Evolutionary conservation across 2,888 invertebrate species (phyloP), one percentile per base, ranked within the genome.

Genomic region (Leptura quadrifasciata): DNA sequence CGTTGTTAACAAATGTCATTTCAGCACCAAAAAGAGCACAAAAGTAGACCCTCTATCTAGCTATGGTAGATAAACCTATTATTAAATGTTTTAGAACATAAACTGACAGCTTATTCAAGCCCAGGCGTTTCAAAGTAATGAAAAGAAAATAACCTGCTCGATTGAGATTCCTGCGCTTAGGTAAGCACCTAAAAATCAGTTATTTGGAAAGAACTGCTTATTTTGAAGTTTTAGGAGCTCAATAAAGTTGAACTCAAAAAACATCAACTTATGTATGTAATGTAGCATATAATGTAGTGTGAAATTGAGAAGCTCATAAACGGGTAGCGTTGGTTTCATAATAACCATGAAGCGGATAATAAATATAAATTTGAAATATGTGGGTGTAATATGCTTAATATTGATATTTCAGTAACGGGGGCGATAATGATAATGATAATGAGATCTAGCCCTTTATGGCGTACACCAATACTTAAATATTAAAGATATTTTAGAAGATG

Each of bases 261-360:
- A 27, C 27, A 18, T 21, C 31, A 17, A 60, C 27, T 61, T 17
- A 61, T 17, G n/a, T n/a, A 27, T 31, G 17, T 61, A 31, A 31
- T 61, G 60, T 27, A 5, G 17, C n/a, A 27, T 17, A 60, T 61
- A 31, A 60, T 60, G 24, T 60, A 24, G 27, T 58, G 58, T 27
- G 60, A 61, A 61, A 61, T 61, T 61, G 24, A 61, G 31, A 61
- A 61, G 31, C 17, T 61, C 60, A 27, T 10, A 31, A 61, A 61
- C 31, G 60, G n/a, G 17, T 31, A n/a, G 9, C 31, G 60, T 5
- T 31, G 60, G 31, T 61, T 61, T 61, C 31, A 31, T 27, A 18
- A 31, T 15, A 61, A 31, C 47, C 60, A 61, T 61, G 31, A 61
- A 61, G 31, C 8, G 17, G 17, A 27, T 61, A 27, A 61, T 61